Evolutionary conservation across 2,113 vertebrate genomes (phyloP).

Genomic region (Cercocebus atys): DNA sequence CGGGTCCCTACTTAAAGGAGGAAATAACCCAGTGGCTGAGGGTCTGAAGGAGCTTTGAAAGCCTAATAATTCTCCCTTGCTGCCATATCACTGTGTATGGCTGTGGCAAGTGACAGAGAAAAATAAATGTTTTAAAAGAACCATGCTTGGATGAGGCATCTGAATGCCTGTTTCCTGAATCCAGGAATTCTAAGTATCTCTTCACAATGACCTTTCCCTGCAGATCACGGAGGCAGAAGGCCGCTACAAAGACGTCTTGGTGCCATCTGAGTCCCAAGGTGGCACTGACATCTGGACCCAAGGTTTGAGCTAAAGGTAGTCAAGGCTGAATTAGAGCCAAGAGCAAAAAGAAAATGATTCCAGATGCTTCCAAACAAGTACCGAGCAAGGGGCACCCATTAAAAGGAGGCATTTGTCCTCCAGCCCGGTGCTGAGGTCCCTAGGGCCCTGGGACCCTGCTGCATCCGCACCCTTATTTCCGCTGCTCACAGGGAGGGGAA

Average conservation of each 20-base stretch:
- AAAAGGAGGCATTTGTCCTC: neutral
- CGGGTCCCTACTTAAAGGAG: neutral
- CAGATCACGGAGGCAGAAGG: neutral
- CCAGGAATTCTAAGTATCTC: neutral
- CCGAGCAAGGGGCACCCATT: neutral
- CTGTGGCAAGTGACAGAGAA: neutral
- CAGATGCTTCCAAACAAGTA: neutral
- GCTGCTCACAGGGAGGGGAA: neutral
- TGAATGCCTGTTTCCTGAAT: neutral
- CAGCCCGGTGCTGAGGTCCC: neutral
- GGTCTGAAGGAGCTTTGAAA: neutral
- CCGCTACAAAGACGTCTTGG: neutral
- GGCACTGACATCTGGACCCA: neutral
- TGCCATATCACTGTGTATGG: neutral
- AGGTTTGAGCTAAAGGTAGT: neutral
- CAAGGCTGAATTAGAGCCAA: neutral
- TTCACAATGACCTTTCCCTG: neutral
- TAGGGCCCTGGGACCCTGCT: neutral
- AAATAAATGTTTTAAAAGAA: neutral
- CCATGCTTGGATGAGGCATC: neutral
- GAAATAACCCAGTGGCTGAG: neutral
- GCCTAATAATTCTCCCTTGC: neutral
- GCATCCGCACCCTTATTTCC: neutral
- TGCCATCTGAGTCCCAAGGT: neutral
- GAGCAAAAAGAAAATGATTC: neutral